Evolutionary conservation across 1,140 invertebrate species (phyloP).

Genomic region (Heliconius hermathena): DNA sequence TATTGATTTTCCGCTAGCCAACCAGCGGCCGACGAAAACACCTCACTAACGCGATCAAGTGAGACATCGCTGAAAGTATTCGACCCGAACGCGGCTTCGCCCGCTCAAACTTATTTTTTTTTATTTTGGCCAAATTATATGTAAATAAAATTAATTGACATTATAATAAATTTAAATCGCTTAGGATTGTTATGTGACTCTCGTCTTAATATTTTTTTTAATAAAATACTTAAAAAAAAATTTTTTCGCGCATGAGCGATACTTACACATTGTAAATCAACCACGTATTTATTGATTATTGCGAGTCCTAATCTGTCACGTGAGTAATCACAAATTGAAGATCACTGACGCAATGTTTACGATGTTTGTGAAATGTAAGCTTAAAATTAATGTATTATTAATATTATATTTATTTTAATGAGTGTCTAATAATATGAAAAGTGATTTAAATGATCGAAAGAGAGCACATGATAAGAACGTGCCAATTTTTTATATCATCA

Average conservation of each 20-base stretch:
- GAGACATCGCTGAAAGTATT: constrained; percentile 22
- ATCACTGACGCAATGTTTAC: constrained; percentile 19
- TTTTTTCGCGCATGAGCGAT: background rate
- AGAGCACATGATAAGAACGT: too few species aligned
- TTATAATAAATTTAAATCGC: too few species aligned
- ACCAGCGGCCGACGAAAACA: constrained; percentile 43
- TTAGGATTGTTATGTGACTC: too few species aligned
- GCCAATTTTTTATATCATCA: too few species aligned
- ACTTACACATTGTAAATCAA: background rate
- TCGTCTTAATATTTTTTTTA: background rate
- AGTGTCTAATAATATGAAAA: background rate
- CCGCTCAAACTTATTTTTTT: background rate
- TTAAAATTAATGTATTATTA: background rate
- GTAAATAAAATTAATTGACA: too few species aligned
- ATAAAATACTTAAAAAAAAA: background rate
- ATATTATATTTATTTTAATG: background rate
- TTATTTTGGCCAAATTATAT: background rate
- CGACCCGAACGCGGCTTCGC: background rate
- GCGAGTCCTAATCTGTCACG: constrained; percentile 4
- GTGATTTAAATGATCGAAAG: background rate
- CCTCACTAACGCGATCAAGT: constrained; percentile 37
- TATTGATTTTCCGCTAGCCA: constrained; percentile 57
- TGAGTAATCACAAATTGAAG: constrained; percentile 11
- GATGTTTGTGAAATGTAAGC: background rate
- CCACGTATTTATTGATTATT: background rate